Conservation (phyloP, 2,113 vertebrate genomes). For the Xyliphius kryptos region DNA sequence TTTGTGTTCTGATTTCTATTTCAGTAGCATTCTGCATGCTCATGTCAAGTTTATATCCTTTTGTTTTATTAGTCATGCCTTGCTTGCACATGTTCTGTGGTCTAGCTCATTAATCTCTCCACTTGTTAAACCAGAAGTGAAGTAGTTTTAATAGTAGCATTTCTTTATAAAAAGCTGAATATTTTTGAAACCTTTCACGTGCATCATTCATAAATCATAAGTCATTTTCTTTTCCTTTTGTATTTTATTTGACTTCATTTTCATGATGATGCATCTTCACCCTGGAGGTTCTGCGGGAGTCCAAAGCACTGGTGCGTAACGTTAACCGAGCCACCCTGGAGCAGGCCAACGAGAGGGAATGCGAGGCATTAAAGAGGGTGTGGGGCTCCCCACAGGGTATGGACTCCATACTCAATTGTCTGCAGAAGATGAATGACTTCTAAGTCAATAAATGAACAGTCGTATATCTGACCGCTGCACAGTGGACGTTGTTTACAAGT, state of each 20-base stretch:
- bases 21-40: no score
- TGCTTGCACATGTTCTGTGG: no score
- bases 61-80: no score
- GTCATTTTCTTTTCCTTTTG: conserved; percentile 21
- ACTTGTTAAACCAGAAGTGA: no score
- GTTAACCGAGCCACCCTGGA: conserved; percentile 81
- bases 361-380: conserved; percentile 87
- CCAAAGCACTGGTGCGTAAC: conserved; percentile 88
- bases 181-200: no score
- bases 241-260: conserved; percentile 29
- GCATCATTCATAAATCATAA: conserved; percentile 42
- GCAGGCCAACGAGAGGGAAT: conserved; percentile 90
- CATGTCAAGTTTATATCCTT: no score
- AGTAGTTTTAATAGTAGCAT: no score
- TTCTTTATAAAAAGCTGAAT: no score
- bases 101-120: no score
- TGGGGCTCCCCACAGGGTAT: conserved; percentile 94
- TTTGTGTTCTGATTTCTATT: conserved; percentile 13
- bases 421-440: conserved; percentile 88
- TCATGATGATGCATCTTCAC: conserved; percentile 16
- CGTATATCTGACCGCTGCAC: no score
- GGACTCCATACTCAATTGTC: conserved; percentile 88
- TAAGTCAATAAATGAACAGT: no score
- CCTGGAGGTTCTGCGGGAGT: conserved; percentile 88
- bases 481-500: no score